Conservation (phyloP, 2,797 vertebrate genomes). For the Melanotaenia trifasciata region DNA sequence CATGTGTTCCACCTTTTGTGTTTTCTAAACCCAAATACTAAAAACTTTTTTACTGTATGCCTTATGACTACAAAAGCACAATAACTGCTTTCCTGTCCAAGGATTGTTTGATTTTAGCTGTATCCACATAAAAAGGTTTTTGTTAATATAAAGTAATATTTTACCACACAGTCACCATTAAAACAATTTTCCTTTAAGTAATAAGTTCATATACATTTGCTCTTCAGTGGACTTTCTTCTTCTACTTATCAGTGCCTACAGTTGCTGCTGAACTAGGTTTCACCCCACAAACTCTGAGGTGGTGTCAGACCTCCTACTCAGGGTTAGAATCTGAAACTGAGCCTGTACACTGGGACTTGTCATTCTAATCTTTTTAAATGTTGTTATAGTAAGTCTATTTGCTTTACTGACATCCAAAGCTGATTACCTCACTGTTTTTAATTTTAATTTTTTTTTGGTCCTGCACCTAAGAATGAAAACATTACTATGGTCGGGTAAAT, state of each 20-base stretch:
- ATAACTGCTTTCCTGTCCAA: neutral
- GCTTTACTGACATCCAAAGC: conserved; percentile 54
- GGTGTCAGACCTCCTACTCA: conserved; percentile 46
- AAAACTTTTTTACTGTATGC: too few species aligned
- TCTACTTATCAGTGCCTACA: conserved; percentile 21
- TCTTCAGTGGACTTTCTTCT: conserved; percentile 18
- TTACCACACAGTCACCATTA: neutral
- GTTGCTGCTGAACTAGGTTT: conserved; percentile 67
- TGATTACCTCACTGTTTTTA: conserved; percentile 64
- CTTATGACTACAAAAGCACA: too few species aligned
- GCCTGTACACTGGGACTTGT: conserved; percentile 66
- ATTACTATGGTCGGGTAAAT: conserved; percentile 57
- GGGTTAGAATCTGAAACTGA: conserved; percentile 41
- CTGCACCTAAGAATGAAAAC: conserved; percentile 61
- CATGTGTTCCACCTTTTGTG: neutral
- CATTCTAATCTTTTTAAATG: conserved; percentile 76
- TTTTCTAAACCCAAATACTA: too few species aligned
- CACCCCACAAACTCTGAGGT: conserved; percentile 40
- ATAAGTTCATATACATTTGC: neutral
- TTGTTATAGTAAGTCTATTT: conserved; percentile 74
- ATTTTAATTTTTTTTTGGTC: conserved; percentile 28
- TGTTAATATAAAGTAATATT: conserved; percentile 36
- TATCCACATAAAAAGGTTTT: neutral
- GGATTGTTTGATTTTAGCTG: neutral
- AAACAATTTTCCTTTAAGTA: conserved; percentile 16